A percentile compares a stretch with the other conserved stretches of the same genome.
Conservation (phyloP, 2,113 vertebrate species). For the Pungitius pungitius region DNA sequence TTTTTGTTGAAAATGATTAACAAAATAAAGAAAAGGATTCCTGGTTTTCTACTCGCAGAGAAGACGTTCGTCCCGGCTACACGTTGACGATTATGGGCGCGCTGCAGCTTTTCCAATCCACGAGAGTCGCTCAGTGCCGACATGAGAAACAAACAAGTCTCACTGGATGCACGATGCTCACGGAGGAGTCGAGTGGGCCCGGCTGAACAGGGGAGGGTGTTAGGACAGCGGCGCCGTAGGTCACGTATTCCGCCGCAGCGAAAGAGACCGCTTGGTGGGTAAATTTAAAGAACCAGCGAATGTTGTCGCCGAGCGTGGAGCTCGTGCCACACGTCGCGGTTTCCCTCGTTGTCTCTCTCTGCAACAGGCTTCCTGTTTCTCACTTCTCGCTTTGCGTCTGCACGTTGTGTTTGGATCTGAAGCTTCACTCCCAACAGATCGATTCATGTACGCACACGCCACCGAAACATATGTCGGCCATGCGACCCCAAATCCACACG, state of each 20-base stretch:
- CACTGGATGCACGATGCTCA: slow-evolving; percentile 1
- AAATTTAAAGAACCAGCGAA: neutral
- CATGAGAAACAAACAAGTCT: slow-evolving; percentile 9
- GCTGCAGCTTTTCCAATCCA: too few relatives aligned
- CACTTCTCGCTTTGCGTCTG: slow-evolving; percentile 27
- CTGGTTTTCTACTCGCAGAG: neutral
- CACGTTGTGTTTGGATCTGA: neutral
- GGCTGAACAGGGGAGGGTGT: slow-evolving; percentile 9
- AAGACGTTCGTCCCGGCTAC: neutral
- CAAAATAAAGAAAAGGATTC: neutral
- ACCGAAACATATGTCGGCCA: neutral
- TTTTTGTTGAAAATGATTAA: neutral
- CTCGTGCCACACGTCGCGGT: neutral
- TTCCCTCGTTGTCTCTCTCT: slow-evolving; percentile 6
- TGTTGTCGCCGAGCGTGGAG: neutral
- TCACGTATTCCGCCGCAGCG: too few relatives aligned
- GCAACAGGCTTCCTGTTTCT: slow-evolving; percentile 46
- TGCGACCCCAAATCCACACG: too few relatives aligned
- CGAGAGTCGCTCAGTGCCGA: too few relatives aligned
- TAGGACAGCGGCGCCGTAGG: slow-evolving; percentile 29
- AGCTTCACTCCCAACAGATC: too few relatives aligned
- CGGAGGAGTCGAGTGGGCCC: neutral
- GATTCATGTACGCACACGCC: too few relatives aligned
- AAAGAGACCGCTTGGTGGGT: too few relatives aligned
- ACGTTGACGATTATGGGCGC: too few relatives aligned